Evolutionary conservation across 2,888 invertebrate genomes (phyloP), one percentile per base, ranked within the genome.

Genomic region (Agrochola circellaris): DNA sequence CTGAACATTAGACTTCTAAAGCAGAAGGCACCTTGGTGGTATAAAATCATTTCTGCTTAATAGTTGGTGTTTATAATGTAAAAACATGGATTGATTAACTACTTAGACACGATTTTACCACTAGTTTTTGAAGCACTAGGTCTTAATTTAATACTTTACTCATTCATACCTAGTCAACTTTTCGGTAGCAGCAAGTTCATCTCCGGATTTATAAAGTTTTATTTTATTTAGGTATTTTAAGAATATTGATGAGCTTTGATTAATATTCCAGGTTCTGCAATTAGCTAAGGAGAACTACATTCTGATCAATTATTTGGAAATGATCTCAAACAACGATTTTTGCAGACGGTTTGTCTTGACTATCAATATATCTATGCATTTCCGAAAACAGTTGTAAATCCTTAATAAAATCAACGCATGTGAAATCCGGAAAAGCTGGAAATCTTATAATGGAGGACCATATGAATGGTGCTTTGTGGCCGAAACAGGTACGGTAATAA

Each of bases 91-190:
- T 65, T 81, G 30, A 84, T 84, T 84, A 84, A 73, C 66, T 45
- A n/a, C n/a, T n/a, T n/a, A 84, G 75, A 77, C 84, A 84, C 84
- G 84, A 84, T n/a, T 75, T 75, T 20, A 56, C 51, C 56, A 62
- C 79, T 56, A 65, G 45, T n/a, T 75, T 68, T 71, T 73, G 20
- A 67, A 60, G 26, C 17, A 17, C 30, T 60, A 64, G 38, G 8
- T 61, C 42, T 69, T 67, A 60, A 75, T 62, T 62, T 51, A 60
- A 73, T 69, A 70, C n/a, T 26, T 61, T 48, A 56, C 2, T n/a
- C 1, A 30, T 7, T n/a, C 1, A 30, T 7, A 67, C 4, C 13
- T n/a, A 65, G 45, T 0, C 11, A n/a, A 58, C 48, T 66, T 56
- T 71, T 56, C 54, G 26, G 78, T 74, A 74, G 82, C 73, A 20